Conservation (phyloP, 92 coral and sea anemone genomes). For the Scolanthus callimorphus region DNA sequence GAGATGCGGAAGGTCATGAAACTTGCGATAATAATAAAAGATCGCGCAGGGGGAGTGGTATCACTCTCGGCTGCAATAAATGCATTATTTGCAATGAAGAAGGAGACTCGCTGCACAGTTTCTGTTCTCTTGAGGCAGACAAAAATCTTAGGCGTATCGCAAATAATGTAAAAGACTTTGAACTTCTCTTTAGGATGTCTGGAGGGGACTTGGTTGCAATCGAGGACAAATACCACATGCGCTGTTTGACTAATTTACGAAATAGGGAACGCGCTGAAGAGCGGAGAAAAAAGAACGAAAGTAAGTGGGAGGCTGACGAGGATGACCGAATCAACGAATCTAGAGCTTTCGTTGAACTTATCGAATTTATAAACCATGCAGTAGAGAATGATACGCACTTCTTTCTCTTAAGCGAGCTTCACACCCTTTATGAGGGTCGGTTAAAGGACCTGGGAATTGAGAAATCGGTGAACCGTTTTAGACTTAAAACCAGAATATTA, state of each 20-base stretch:
- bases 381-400: slow-evolving; percentile 15
- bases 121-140: slow-evolving; percentile 17
- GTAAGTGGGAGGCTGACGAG: not conserved
- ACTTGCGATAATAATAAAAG: too few relatives aligned
- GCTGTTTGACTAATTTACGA: slow-evolving; percentile 3
- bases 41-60: too few relatives aligned
- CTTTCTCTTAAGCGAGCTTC: slow-evolving; percentile 12
- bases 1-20: too few relatives aligned
- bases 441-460: slow-evolving; percentile 7
- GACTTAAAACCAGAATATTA: slow-evolving; percentile 2
- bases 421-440: slow-evolving; percentile 15
- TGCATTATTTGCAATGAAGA: not conserved
- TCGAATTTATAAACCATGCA: not conserved
- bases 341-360: slow-evolving; percentile 25
- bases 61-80: too few relatives aligned
- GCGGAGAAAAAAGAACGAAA: not conserved
- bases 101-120: slow-evolving; percentile 11
- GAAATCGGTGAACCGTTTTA: slow-evolving; percentile 3
- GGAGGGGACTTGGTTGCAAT: slow-evolving; percentile 29
- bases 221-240: slow-evolving; percentile 28
- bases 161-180: slow-evolving; percentile 11
- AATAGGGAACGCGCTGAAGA: slow-evolving; percentile 5
- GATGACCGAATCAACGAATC: slow-evolving; percentile 21
- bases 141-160: slow-evolving; percentile 14
- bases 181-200: slow-evolving; percentile 3